Conservation (phyloP, 2,888 invertebrate species). For the Cantharis lateralis region DNA sequence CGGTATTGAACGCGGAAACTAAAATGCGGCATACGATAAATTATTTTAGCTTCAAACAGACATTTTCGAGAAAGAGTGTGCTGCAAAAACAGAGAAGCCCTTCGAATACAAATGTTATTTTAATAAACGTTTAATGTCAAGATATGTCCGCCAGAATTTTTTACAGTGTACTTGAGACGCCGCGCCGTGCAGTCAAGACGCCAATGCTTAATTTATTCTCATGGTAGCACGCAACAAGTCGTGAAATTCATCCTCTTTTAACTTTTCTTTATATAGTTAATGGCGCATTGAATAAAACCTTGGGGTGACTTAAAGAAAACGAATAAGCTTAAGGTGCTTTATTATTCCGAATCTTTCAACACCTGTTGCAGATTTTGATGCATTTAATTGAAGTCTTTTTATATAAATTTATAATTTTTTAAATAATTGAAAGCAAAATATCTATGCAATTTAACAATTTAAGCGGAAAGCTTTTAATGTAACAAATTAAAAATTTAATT, state of each 20-base stretch:
- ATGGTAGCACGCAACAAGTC: constrained; percentile 1
- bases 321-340: background rate
- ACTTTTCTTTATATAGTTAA: background rate
- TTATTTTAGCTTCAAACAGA: background rate
- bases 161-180: background rate
- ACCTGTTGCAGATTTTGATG: background rate
- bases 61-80: background rate
- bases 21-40: background rate
- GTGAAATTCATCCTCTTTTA: background rate
- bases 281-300: background rate
- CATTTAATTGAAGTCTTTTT: background rate
- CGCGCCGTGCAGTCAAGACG: background rate
- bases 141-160: background rate
- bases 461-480: background rate
- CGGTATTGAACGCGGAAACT: background rate
- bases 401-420: too few relatives aligned
- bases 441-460: background rate
- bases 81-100: background rate
- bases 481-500: background rate
- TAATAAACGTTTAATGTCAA: background rate
- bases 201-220: background rate
- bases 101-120: background rate
- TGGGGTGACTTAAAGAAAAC: constrained; percentile 3
- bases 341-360: background rate
- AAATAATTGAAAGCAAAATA: too few relatives aligned